Conservation (phyloP, 2,888 invertebrate genomes). For the Cantharis flavilabris region DNA sequence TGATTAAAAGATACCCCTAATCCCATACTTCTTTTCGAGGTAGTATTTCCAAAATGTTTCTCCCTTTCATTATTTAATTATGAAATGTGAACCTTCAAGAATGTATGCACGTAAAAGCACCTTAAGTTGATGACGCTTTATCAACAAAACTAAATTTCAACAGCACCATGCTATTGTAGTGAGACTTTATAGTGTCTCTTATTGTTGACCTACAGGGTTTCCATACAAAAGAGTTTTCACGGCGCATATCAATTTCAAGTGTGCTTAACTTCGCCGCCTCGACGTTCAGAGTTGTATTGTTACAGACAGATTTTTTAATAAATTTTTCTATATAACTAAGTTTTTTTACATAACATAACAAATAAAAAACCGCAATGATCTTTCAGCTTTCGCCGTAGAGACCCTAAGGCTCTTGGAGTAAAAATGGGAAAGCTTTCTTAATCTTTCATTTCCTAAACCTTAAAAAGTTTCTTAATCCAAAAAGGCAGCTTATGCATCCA, state of each 20-base stretch:
- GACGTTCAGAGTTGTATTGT: not conserved
- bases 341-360: too few species aligned
- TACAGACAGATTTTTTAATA: not conserved
- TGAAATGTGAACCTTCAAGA: not conserved
- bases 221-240: not conserved
- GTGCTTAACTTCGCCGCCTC: not conserved
- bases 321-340: not conserved
- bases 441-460: too few species aligned
- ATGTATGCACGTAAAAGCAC: not conserved
- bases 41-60: not conserved
- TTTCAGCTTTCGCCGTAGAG: too few species aligned
- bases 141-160: not conserved
- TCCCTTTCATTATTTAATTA: not conserved
- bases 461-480: too few species aligned
- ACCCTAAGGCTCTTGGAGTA: too few species aligned
- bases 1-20: not conserved
- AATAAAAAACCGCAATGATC: too few species aligned
- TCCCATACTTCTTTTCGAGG: not conserved
- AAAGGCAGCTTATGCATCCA: too few species aligned
- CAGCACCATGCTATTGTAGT: not conserved
- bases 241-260: not conserved
- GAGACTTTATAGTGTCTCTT: not conserved
- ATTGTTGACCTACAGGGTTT: not conserved
- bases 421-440: too few species aligned
- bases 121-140: not conserved